Percentiles rank a stretch among this genome's conserved stretches.
Conservation (phyloP, 2,888 invertebrate genomes). For the Hypsopygia costalis region DNA sequence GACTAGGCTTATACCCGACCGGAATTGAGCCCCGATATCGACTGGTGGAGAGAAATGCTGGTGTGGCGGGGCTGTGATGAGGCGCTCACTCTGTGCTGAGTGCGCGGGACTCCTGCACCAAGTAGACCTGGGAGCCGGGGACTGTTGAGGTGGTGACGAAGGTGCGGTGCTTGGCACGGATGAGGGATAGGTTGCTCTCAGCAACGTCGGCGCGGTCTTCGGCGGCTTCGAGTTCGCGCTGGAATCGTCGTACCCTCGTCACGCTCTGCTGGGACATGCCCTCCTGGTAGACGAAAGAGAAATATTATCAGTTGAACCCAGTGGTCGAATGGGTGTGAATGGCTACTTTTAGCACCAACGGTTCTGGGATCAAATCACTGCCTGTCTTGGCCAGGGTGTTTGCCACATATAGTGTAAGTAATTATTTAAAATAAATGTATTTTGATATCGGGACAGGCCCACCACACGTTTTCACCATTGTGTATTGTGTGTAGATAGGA, state of each 20-base stretch:
- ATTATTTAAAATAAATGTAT: too few species aligned
- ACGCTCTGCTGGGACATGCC: constrained; percentile 95
- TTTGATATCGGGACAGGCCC: too few species aligned
- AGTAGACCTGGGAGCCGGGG: constrained; percentile 94
- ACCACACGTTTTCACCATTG: too few species aligned
- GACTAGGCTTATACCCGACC: constrained; percentile 79
- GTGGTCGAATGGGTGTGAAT: too few species aligned
- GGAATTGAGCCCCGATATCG: constrained; percentile 67
- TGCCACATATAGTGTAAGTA: too few species aligned
- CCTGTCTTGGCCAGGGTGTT: too few species aligned
- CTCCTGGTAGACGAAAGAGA: constrained; percentile 81
- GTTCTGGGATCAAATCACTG: too few species aligned
- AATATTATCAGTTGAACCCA: constrained; percentile 1
- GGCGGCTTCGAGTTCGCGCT: constrained; percentile 97
- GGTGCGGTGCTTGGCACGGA: constrained; percentile 99
- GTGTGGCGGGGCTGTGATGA: constrained; percentile 46
- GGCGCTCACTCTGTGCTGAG: constrained; percentile 71
- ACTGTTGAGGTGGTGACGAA: constrained; percentile 97
- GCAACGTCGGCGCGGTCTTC: constrained; percentile 98
- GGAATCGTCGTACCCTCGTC: constrained; percentile 98
- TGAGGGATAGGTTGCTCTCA: constrained; percentile 95
- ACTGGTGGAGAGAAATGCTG: constrained; percentile 68
- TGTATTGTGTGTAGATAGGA: too few species aligned
- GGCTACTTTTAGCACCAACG: too few species aligned
- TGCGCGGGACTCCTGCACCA: constrained; percentile 92